phyloP scores from a whole-genome alignment of 2,888 invertebrate species.

The Campoplex capitator region DNA sequence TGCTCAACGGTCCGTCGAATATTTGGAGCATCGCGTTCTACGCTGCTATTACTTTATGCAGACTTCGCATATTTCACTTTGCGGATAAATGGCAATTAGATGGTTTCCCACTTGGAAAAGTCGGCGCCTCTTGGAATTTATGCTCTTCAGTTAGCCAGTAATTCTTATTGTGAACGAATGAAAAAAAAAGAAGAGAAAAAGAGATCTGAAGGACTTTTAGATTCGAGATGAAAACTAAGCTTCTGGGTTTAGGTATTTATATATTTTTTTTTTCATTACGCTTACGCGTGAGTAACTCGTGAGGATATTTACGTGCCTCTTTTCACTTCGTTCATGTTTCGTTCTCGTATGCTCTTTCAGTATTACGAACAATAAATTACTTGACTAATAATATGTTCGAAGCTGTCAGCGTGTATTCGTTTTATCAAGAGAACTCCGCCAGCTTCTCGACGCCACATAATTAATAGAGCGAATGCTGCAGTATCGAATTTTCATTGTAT shows the following conservation, averaged over 20 bases:
- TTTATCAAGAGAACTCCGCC: slow-evolving; percentile 22
- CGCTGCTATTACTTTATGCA: slow-evolving; percentile 13
- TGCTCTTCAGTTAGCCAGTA: slow-evolving; percentile 41
- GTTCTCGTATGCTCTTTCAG: not conserved
- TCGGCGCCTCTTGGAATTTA: slow-evolving; percentile 60
- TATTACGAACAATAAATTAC: slow-evolving; percentile 23
- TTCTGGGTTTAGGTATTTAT: not conserved
- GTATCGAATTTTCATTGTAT: slow-evolving; percentile 35
- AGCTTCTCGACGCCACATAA: slow-evolving; percentile 28
- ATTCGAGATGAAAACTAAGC: not conserved
- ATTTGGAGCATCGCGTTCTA: slow-evolving; percentile 36
- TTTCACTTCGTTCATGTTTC: slow-evolving; percentile 2
- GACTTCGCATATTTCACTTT: slow-evolving; percentile 15
- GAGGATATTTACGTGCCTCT: not conserved
- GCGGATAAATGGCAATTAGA: slow-evolving; percentile 35
- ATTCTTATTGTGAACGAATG: slow-evolving; percentile 48
- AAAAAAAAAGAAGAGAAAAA: not conserved
- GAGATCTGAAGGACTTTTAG: not conserved
- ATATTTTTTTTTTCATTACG: slow-evolving; percentile 33
- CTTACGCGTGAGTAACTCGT: not conserved
- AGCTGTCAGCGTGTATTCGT: slow-evolving; percentile 40
- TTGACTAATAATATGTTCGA: slow-evolving; percentile 42
- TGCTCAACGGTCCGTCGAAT: slow-evolving; percentile 24
- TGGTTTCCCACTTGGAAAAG: slow-evolving; percentile 46
- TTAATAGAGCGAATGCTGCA: slow-evolving; percentile 19